These are phyloP conservation scores for Acromyrmex echinatior DNA, from an alignment of 1,140 invertebrate species.

Conservation along the genomic window DNA sequence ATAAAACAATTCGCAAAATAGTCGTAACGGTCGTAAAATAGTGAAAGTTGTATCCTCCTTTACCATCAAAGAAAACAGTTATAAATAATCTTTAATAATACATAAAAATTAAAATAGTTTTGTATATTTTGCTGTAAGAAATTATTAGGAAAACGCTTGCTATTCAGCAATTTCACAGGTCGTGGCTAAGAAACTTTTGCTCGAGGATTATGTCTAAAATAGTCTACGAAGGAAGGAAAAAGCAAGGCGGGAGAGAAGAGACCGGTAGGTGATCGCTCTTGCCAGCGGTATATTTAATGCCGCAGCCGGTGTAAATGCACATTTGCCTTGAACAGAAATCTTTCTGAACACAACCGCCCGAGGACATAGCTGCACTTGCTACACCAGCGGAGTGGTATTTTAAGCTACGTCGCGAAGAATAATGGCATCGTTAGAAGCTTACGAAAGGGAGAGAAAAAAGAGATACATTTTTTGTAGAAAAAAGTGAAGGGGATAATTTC, in stretches of 20 bases:
- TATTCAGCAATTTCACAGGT: constrained; percentile 21
- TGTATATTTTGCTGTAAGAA: neutral
- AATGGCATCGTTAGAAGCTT: constrained; percentile 59
- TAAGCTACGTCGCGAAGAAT: constrained; percentile 50
- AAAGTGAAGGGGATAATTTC: constrained; percentile 62
- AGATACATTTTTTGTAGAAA: constrained; percentile 69
- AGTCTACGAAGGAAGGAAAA: constrained; percentile 35
- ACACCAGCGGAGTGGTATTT: constrained; percentile 27
- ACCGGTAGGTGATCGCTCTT: constrained; percentile 48
- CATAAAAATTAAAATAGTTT: neutral
- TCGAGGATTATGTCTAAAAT: constrained; percentile 18
- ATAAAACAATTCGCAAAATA: too few relatives aligned
- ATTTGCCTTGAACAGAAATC: constrained; percentile 64
- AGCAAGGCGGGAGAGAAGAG: neutral
- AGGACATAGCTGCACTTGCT: constrained; percentile 33
- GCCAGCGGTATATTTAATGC: constrained; percentile 60
- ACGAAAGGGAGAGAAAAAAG: constrained; percentile 51
- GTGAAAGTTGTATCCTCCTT: too few relatives aligned
- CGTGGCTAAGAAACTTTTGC: constrained; percentile 21
- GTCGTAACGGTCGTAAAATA: too few relatives aligned
- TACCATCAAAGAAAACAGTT: neutral
- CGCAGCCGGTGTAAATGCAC: constrained; percentile 56
- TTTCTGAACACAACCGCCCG: constrained; percentile 23
- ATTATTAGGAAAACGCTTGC: neutral
- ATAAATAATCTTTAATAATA: neutral